A percentile compares a stretch with the other conserved stretches of the same genome.
phyloP scores from a whole-genome alignment of 2,113 vertebrate genomes.

The Nothobranchius kuhntae region DNA sequence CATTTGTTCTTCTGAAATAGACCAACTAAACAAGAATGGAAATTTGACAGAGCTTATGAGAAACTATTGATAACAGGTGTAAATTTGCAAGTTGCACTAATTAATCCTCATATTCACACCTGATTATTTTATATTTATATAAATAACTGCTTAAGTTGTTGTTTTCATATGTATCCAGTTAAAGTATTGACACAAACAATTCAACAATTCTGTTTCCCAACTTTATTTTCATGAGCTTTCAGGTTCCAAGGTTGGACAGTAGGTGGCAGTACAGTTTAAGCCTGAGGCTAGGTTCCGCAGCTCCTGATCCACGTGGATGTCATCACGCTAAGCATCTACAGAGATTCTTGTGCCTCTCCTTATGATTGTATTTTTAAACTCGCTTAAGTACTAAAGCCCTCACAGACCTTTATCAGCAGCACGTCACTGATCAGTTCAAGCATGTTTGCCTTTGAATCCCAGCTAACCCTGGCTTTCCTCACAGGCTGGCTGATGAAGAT shows the following conservation, averaged over 20 bases:
- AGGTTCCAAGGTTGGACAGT: constrained; percentile 18
- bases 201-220: too few species aligned
- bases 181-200: too few species aligned
- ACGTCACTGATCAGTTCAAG: too few species aligned
- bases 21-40: background rate
- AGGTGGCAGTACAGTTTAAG: constrained; percentile 31
- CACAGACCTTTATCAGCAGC: too few species aligned
- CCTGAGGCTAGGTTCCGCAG: too few species aligned
- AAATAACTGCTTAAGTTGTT: background rate
- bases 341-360: too few species aligned
- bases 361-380: background rate
- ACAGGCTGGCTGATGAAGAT: constrained; percentile 98
- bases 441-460: background rate
- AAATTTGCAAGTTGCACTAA: background rate
- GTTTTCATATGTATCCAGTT: too few species aligned
- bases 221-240: background rate
- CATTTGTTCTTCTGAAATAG: background rate
- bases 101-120: background rate
- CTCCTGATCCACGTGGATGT: too few species aligned
- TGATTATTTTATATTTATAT: background rate
- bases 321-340: too few species aligned
- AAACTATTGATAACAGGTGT: background rate
- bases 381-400: background rate
- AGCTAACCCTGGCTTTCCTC: constrained; percentile 18
- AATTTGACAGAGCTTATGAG: too few species aligned